A percentile compares a stretch with the other conserved stretches of the same genome.
Conservation (phyloP, 1,140 invertebrate genomes). For the Drosophila burlai region DNA sequence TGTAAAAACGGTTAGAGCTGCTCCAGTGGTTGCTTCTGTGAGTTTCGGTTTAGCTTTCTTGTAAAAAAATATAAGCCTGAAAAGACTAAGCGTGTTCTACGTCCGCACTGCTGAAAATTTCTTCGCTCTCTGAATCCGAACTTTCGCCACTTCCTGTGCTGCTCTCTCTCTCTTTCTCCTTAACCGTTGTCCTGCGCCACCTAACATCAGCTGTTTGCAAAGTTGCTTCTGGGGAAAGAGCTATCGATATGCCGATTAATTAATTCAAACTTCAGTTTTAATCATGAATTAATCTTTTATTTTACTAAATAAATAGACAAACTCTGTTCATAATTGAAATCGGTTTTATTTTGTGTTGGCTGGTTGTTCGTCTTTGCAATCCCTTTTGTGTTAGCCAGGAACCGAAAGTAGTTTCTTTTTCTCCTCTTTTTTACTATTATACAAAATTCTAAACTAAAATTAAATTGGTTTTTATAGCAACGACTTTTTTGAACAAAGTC, state of each 20-base stretch:
- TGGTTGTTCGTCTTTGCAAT: constrained; percentile 35
- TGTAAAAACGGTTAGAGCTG: constrained; percentile 1
- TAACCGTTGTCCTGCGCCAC: constrained; percentile 58
- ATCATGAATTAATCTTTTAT: background rate
- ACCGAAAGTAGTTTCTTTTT: constrained; percentile 22
- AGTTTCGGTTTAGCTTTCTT: constrained; percentile 12
- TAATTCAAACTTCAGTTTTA: background rate
- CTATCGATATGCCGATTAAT: constrained; percentile 8
- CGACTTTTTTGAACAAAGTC: constrained; percentile 69
- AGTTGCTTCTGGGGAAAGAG: constrained; percentile 1
- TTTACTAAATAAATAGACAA: background rate
- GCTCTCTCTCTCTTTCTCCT: constrained; percentile 17
- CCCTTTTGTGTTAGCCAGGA: constrained; percentile 26
- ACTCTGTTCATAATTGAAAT: constrained; percentile 32
- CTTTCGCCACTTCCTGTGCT: constrained; percentile 14
- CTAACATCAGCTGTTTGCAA: constrained; percentile 57
- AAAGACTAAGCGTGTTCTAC: constrained; percentile 32
- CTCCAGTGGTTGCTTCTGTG: constrained; percentile 11
- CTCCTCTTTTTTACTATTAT: constrained; percentile 52
- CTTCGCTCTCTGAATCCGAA: constrained; percentile 59
- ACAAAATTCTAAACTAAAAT: constrained; percentile 74
- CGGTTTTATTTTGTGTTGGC: constrained; percentile 31
- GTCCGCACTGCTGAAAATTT: constrained; percentile 74
- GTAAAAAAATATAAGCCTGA: constrained; percentile 56
- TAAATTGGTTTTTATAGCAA: constrained; percentile 53